Evolutionary conservation across 1,140 invertebrate species (phyloP).

Genomic region (Rhopalosiphum padi): DNA sequence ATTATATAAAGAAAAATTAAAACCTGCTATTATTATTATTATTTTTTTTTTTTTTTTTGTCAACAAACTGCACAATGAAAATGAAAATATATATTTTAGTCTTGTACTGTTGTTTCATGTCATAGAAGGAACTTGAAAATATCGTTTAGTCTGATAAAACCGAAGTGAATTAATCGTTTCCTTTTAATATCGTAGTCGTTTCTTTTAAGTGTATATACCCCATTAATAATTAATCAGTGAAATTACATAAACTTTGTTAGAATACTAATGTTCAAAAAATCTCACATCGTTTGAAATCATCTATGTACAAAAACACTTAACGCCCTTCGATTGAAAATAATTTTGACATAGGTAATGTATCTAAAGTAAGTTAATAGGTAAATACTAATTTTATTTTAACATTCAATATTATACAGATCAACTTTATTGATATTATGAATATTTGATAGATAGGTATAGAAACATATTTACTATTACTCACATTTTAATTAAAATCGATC

Average conservation of each 20-base stretch:
- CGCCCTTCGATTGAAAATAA: neutral
- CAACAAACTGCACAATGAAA: neutral
- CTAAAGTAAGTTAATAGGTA: neutral
- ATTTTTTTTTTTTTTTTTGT: neutral
- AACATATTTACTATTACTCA: no score
- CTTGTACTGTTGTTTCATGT: neutral
- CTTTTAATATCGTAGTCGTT: neutral
- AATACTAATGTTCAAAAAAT: neutral
- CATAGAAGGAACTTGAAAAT: neutral
- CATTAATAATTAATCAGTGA: conserved; percentile 1
- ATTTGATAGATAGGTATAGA: neutral
- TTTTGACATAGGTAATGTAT: neutral
- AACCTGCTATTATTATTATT: neutral
- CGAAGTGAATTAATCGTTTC: neutral
- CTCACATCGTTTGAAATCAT: neutral
- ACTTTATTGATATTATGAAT: neutral
- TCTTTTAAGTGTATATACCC: no score
- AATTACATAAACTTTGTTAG: neutral
- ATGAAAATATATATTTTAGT: neutral
- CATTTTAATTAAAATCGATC: no score
- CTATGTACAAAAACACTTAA: neutral
- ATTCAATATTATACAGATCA: neutral
- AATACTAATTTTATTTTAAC: neutral
- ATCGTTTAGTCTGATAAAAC: neutral
- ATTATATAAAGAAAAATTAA: neutral